Conservation (phyloP, 2,797 vertebrate species). For the Pelobates cultripes region DNA sequence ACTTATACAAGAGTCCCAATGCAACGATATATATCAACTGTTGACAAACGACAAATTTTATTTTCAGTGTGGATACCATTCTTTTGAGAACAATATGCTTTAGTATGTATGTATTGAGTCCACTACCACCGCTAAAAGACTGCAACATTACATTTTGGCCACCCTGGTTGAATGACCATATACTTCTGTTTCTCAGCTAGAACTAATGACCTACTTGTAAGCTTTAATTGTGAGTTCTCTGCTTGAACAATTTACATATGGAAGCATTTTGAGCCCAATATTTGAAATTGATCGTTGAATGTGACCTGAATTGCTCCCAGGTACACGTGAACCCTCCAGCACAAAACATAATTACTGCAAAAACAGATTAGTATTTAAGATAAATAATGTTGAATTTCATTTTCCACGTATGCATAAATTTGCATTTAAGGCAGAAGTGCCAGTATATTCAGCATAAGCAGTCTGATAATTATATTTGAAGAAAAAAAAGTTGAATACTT, state of each 20-base stretch:
- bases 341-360: slow-evolving; percentile 35
- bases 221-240: background rate
- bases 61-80: too few relatives aligned
- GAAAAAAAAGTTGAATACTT: slow-evolving; percentile 40
- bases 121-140: background rate
- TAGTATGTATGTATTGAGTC: too few relatives aligned
- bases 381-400: slow-evolving; percentile 39
- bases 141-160: background rate
- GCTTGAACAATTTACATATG: background rate
- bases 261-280: slow-evolving; percentile 19
- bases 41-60: too few relatives aligned
- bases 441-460: slow-evolving; percentile 32
- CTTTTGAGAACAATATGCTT: too few relatives aligned
- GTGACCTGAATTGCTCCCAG: slow-evolving; percentile 34
- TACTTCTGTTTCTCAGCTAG: background rate
- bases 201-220: background rate
- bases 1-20: too few relatives aligned
- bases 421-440: slow-evolving; percentile 23
- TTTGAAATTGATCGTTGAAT: slow-evolving; percentile 18
- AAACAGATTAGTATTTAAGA: slow-evolving; percentile 18
- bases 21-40: too few relatives aligned
- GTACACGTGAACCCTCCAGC: slow-evolving; percentile 15
- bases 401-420: slow-evolving; percentile 46
- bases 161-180: background rate
- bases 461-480: slow-evolving; percentile 33